These are phyloP conservation scores for Colaptes auratus DNA, from an alignment of 2,113 vertebrate species.

Conservation along the genomic window DNA sequence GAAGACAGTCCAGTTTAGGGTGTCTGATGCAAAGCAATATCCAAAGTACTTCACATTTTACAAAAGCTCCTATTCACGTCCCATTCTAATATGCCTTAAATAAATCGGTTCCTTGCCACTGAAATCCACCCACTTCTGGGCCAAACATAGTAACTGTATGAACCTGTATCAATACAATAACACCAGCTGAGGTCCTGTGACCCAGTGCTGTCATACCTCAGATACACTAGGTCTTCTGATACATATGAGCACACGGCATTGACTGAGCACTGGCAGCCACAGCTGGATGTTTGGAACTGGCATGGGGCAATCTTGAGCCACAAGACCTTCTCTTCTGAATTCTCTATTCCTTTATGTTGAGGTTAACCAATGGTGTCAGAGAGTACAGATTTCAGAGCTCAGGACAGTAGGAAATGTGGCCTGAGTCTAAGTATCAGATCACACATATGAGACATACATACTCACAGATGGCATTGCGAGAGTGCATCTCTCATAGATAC, in stretches of 20 bases:
- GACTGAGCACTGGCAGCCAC: neutral
- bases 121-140: neutral
- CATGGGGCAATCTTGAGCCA: neutral
- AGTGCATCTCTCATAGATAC: accelerated
- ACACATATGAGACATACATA: no score
- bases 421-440: neutral
- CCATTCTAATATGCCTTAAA: neutral
- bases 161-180: accelerated
- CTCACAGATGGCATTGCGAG: no score
- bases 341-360: neutral
- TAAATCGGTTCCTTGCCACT: neutral
- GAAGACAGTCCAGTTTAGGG: neutral
- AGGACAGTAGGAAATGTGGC: neutral
- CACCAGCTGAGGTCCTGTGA: neutral
- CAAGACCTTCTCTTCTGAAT: neutral
- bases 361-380: neutral
- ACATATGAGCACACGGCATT: neutral
- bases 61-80: neutral
- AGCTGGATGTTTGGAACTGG: neutral
- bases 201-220: accelerated
- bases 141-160: neutral
- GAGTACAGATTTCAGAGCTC: neutral
- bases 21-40: neutral
- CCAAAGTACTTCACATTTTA: neutral
- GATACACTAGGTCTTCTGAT: neutral